These are phyloP conservation scores for Sinonovacula constricta DNA, from an alignment of 1,140 invertebrate genomes.

Conservation along the genomic window DNA sequence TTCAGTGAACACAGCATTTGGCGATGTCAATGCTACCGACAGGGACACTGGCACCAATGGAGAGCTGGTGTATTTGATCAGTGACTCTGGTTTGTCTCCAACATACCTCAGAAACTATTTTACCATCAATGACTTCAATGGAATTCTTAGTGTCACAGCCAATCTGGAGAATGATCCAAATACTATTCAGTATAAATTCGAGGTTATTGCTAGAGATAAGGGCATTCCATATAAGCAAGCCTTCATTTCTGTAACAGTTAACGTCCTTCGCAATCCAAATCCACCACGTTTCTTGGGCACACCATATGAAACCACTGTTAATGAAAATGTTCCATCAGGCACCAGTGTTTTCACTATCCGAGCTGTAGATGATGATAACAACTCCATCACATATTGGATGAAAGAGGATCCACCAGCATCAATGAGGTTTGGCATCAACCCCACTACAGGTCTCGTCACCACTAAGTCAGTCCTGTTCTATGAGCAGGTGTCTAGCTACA, in stretches of 20 bases:
- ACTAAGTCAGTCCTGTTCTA: slow-evolving; percentile 23
- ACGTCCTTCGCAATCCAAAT: slow-evolving; percentile 61
- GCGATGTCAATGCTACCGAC: slow-evolving; percentile 82
- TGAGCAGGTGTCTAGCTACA: slow-evolving; percentile 18
- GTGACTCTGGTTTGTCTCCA: slow-evolving; percentile 34
- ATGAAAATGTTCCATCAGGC: slow-evolving; percentile 59
- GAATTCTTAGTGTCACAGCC: slow-evolving; percentile 48
- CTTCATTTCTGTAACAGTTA: slow-evolving; percentile 51
- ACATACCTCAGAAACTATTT: slow-evolving; percentile 39
- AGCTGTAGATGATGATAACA: slow-evolving; percentile 80
- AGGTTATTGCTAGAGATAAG: slow-evolving; percentile 53
- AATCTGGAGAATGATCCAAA: slow-evolving; percentile 38
- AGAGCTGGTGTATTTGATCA: slow-evolving; percentile 49
- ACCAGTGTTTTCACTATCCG: slow-evolving; percentile 49
- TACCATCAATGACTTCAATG: slow-evolving; percentile 56
- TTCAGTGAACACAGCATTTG: slow-evolving; percentile 55
- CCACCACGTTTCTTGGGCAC: slow-evolving; percentile 54
- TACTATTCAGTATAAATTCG: slow-evolving; percentile 15
- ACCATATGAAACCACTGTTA: slow-evolving; percentile 50
- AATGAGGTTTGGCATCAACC: slow-evolving; percentile 29
- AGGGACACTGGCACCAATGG: slow-evolving; percentile 58
- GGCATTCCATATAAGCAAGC: slow-evolving; percentile 39
- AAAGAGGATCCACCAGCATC: slow-evolving; percentile 14
- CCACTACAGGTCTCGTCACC: slow-evolving; percentile 15
- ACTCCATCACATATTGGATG: slow-evolving; percentile 28